Conservation (phyloP, 2,797 vertebrate species). For the Pipistrellus kuhlii region DNA sequence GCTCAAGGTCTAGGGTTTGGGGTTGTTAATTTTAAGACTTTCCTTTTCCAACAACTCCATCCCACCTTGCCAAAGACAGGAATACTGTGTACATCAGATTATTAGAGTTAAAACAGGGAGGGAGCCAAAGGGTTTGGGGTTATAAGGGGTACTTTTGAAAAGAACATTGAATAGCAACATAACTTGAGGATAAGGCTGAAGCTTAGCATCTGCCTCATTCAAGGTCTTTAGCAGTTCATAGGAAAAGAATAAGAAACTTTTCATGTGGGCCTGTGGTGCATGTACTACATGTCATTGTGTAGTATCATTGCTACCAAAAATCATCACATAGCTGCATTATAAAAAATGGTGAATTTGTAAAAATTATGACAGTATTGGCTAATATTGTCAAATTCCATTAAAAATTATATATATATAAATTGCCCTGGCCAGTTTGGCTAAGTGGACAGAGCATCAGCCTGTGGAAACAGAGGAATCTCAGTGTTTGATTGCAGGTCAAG, state of each 20-base stretch:
- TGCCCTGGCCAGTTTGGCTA: too few species aligned
- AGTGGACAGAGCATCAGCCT: too few species aligned
- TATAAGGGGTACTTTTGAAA: conserved; percentile 47
- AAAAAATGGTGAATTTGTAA: background rate
- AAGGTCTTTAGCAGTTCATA: conserved; percentile 6
- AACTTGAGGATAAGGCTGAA: conserved; percentile 38
- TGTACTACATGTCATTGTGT: background rate
- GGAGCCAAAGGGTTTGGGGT: conserved; percentile 2
- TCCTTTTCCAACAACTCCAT: conserved; percentile 61
- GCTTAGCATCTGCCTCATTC: conserved; percentile 56
- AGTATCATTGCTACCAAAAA: background rate
- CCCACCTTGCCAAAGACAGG: conserved; percentile 62
- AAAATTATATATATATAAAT: conserved; percentile 45
- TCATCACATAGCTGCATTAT: background rate
- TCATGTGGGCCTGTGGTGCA: background rate
- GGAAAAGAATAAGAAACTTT: conserved; percentile 21
- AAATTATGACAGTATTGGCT: conserved; percentile 21
- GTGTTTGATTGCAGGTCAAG: too few species aligned
- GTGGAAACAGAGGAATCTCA: too few species aligned
- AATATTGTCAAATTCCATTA: background rate
- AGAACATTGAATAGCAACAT: conserved; percentile 43
- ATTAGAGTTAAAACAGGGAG: conserved; percentile 1
- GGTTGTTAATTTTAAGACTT: conserved; percentile 71
- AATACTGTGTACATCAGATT: background rate
- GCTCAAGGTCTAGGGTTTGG: conserved; percentile 74